A percentile compares a stretch with the other conserved stretches of the same genome.
These are phyloP conservation scores for Macrophya annulata DNA, from an alignment of 2,888 invertebrate species.

Conservation along the genomic window DNA sequence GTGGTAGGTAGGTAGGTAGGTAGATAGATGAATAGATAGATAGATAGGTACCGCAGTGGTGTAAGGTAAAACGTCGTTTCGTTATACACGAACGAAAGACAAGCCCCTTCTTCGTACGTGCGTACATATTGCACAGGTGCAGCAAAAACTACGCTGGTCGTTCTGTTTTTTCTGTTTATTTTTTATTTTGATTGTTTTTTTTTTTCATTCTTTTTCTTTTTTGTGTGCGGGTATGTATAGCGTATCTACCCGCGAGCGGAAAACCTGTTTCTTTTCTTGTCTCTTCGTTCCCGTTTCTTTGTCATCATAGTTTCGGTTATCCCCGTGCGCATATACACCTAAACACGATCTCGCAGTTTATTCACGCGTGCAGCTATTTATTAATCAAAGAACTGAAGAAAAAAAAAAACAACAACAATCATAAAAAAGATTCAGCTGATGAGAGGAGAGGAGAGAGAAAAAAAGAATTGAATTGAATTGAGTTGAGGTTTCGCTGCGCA, in stretches of 20 bases:
- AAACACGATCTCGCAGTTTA: neutral
- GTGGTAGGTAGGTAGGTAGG: constrained; percentile 1
- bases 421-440: neutral
- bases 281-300: constrained; percentile 58
- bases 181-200: neutral
- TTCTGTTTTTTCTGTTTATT: neutral
- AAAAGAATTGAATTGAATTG: neutral
- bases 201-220: neutral
- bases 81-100: neutral
- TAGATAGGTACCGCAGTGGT: neutral
- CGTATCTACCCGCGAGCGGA: constrained; percentile 56
- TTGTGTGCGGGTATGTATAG: neutral
- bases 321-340: neutral
- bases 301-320: constrained; percentile 34
- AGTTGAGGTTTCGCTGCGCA: constrained; percentile 51
- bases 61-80: constrained; percentile 30
- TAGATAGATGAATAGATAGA: neutral
- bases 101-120: constrained; percentile 4
- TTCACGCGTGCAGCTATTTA: neutral
- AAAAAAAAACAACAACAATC: neutral
- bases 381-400: neutral
- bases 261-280: constrained; percentile 66
- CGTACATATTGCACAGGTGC: constrained; percentile 67
- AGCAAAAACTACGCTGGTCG: constrained; percentile 58
- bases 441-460: neutral